A percentile compares a stretch with the other conserved stretches of the same genome.
Conservation (phyloP, 1,140 invertebrate species). For the Lucilia sericata region DNA sequence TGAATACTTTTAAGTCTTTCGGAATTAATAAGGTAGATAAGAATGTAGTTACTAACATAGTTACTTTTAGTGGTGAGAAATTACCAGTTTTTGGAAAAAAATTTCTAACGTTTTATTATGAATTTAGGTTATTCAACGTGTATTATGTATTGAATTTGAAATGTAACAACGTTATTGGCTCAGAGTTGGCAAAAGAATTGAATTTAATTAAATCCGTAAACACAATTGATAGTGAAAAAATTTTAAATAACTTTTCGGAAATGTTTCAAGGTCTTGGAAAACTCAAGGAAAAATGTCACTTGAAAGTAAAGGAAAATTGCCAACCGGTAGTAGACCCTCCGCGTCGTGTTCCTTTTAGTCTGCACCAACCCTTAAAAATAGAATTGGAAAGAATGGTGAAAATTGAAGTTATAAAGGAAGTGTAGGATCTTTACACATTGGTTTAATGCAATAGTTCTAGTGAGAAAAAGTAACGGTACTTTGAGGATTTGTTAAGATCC, state of each 20-base stretch:
- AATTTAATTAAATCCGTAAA: conserved; percentile 43
- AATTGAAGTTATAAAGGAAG: conserved; percentile 56
- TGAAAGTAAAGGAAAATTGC: conserved; percentile 47
- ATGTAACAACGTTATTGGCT: conserved; percentile 39
- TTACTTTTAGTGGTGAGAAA: conserved; percentile 49
- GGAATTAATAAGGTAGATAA: conserved; percentile 34
- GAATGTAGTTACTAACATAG: conserved; percentile 17
- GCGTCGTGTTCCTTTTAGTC: conserved; percentile 61
- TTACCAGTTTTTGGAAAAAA: conserved; percentile 44
- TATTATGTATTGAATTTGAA: conserved; percentile 40
- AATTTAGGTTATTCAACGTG: background rate
- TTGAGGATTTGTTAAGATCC: conserved; percentile 69
- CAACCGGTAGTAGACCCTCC: conserved; percentile 55
- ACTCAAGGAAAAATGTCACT: conserved; percentile 33
- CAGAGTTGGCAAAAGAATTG: conserved; percentile 12
- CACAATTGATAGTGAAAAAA: background rate
- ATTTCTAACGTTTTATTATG: too few relatives aligned
- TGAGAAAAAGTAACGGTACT: conserved; percentile 61
- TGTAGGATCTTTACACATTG: conserved; percentile 65
- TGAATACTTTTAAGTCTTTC: too few relatives aligned
- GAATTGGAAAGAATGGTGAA: conserved; percentile 57
- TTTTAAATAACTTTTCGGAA: conserved; percentile 16
- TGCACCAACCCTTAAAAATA: conserved; percentile 58
- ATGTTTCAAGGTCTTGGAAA: conserved; percentile 37
- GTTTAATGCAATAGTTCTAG: conserved; percentile 66